Base-by-base conservation (phyloP, 2,113 vertebrate genomes). In the Alaudala cheleensis region DNA sequence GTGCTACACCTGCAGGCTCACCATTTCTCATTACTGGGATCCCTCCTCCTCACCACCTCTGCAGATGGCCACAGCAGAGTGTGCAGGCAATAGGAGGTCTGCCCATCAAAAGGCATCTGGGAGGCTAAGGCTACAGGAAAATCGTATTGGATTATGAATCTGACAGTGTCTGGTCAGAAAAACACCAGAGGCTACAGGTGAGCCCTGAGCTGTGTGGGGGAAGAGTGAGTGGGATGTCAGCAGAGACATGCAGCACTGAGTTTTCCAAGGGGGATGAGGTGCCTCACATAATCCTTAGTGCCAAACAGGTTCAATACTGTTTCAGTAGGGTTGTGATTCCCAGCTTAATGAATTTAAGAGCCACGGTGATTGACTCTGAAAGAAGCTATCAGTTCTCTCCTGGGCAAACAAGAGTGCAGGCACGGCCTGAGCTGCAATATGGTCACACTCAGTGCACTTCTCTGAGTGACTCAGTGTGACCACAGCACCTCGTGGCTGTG, bases 91-190 rank as follows among this genome's bases (percentile, higher is more conserved):
- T 5, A 24, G 81, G 83, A 84, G 69, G 15, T 71, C 65, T 81
- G 70, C 58, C 37, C n/a, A 11, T 67, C 61, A 40, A 10, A 86
- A 74, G 28, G 47, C 56, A 37, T 40, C 69, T 71, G 77, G 69
- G 81, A 86, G 67, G 71, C 29, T 92, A 49, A 47, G 28, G 37
- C 51, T 95, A 29, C 67, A 40, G 80, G 76, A 81, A 66, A 94
- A 86, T 31, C 0, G 14, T 47, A 10, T 78, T 83, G 74, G 16
- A 50, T 9, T 31, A 24, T 34, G 71, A 40, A 25, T 76, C 44
- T 79, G 61, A 76, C 71, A 51, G 40, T 15, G 4, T 67, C 60
- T 60, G 72, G 16, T 42, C 34, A n/a, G 71, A 23, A 60, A 80
- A 77, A 45, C 8, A 5, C 29, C 26, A 19, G 45, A 62, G 47